Evolutionary conservation across 2,113 vertebrate genomes (phyloP), one percentile per base, ranked within the genome.

Genomic region (Microcebus ravelobensis): DNA sequence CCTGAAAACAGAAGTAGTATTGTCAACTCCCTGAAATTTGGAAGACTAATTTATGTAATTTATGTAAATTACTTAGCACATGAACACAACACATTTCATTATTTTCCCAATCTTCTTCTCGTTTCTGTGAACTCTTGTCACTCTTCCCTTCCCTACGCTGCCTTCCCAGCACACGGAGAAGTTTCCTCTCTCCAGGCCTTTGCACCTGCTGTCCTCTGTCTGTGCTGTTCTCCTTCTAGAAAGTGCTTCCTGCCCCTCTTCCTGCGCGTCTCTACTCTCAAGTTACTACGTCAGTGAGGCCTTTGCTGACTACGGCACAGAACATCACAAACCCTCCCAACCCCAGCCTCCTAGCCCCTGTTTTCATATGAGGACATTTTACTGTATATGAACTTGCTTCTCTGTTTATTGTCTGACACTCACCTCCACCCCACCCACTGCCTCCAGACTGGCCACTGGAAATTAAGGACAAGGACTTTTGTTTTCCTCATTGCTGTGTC

Each of bases 391-490:
- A 5, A 36, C 27, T 20, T 36, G 1, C 27, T 6, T 63, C 50
- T 14, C 70, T 74, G 4, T 21, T 36, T 29, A 20, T 15, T n/a
- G 3, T 31, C 55, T 81, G 63, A 67, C 18, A 42, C 3, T 6
- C 14, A 0, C 3, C 6, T 14, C 1, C 1, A 5, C 3, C 20
- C 34, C 5, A 68, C 0, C 6, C 48, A 34, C 29, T 6, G 2
- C 2, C 25, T 45, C 39, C n/a, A 15, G 23, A 7, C 15, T 42
- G 13, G 34, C 6, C 21, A 68, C 25, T 36, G 25, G 45, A 92
- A 77, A 48, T 31, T 39, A 50, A 94, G 31, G 17, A 5, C 2
- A 31, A 20, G 8, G 3, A 23, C 61, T 86, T 86, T 50, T 39
- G 21, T 9, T 90, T 61, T 23, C 2, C 21, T 79, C 29, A 13